Evolutionary conservation across 2,113 vertebrate species (phyloP).

Genomic region (Petromus typicus): DNA sequence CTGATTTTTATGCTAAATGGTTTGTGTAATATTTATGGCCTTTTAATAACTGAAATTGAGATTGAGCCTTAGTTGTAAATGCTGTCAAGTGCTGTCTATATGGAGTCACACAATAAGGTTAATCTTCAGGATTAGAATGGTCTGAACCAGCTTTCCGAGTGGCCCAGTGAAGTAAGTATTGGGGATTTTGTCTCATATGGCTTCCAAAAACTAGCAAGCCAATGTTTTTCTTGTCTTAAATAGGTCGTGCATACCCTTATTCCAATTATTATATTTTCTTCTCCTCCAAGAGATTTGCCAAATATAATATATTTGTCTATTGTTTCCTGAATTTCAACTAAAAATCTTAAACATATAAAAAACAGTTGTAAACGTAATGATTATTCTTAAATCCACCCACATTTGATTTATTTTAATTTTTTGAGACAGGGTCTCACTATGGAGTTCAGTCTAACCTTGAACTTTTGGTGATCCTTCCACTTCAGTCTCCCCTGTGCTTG

Average conservation of each 20-base stretch:
- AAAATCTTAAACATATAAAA: not conserved
- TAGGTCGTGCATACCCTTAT: too few relatives aligned
- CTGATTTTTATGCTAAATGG: conserved; percentile 64
- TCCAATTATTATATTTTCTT: not conserved
- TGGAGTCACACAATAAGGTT: not conserved
- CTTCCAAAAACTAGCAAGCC: not conserved
- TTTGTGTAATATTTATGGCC: conserved; percentile 5
- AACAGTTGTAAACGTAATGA: not conserved
- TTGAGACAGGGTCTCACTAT: not conserved
- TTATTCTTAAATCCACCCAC: not conserved
- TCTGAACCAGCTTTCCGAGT: not conserved
- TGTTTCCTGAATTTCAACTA: not conserved
- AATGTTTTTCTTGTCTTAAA: not conserved
- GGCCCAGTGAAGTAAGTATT: not conserved
- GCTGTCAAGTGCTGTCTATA: not conserved
- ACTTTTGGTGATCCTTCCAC: not conserved
- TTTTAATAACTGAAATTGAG: conserved; percentile 44
- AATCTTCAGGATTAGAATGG: not conserved
- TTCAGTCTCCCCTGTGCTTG: not conserved
- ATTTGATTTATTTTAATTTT: not conserved
- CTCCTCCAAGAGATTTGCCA: not conserved
- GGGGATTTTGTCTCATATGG: not conserved
- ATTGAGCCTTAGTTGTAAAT: conserved; percentile 21
- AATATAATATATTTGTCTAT: not conserved
- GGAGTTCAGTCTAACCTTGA: not conserved